These are phyloP conservation scores for Spisula subtruncata DNA, from an alignment of 2,888 invertebrate genomes.

Conservation along the genomic window DNA sequence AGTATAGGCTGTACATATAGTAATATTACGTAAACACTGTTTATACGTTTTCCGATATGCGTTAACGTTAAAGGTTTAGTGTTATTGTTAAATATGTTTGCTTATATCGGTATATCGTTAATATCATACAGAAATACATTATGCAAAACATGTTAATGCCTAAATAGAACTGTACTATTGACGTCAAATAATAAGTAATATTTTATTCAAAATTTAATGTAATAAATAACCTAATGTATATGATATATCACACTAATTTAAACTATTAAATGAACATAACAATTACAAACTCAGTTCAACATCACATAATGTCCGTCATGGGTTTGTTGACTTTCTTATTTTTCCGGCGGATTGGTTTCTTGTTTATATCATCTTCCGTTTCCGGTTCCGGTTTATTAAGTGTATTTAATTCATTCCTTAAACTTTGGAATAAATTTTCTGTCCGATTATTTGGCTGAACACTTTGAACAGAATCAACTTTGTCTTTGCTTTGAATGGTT, in stretches of 20 bases:
- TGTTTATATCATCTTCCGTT: slow-evolving; percentile 49
- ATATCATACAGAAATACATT: no score
- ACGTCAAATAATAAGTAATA: no score
- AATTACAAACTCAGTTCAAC: background rate
- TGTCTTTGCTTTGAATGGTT: slow-evolving; percentile 39
- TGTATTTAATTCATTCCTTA: slow-evolving; percentile 58
- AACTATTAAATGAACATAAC: background rate
- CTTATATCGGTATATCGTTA: no score
- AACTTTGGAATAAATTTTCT: slow-evolving; percentile 54
- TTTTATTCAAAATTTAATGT: background rate
- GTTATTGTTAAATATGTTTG: no score
- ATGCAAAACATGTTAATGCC: no score
- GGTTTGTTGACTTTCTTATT: slow-evolving; percentile 44
- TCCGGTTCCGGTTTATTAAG: slow-evolving; percentile 24
- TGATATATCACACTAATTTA: background rate
- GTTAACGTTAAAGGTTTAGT: no score
- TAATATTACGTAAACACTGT: no score
- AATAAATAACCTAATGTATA: background rate
- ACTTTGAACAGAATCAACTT: slow-evolving; percentile 47
- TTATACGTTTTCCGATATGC: no score
- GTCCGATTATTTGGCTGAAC: slow-evolving; percentile 39
- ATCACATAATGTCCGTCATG: slow-evolving; percentile 46
- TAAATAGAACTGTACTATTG: no score
- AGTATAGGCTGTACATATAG: no score
- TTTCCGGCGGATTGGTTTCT: slow-evolving; percentile 47